phyloP scores from a whole-genome alignment of 2,113 vertebrate genomes.

The Toxotes jaculatrix region DNA sequence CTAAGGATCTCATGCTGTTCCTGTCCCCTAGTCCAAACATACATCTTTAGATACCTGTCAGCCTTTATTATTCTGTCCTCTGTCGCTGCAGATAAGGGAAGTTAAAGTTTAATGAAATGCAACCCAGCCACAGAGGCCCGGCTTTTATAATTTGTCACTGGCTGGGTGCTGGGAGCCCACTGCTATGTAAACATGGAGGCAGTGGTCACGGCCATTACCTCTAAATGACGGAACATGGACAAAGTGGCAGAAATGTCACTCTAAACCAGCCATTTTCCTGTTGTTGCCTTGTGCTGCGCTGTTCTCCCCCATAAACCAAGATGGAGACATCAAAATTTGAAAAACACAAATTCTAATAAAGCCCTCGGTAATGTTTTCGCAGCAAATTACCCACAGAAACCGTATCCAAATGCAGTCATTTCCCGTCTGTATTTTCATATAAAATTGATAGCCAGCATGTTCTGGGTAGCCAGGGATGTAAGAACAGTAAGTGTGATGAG shows the following conservation, averaged over 20 bases:
- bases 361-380: constrained; percentile 59
- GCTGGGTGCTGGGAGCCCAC: constrained; percentile 81
- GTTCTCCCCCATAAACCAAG: constrained; percentile 54
- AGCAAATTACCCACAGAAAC: constrained; percentile 64
- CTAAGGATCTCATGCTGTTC: constrained; percentile 76
- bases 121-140: constrained; percentile 81
- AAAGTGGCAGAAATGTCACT: constrained; percentile 75
- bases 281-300: constrained; percentile 58
- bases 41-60: constrained; percentile 83
- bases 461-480: constrained; percentile 20
- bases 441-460: constrained; percentile 67
- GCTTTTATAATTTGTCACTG: constrained; percentile 87
- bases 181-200: constrained; percentile 84
- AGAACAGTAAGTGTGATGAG: constrained; percentile 51
- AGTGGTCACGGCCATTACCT: constrained; percentile 85
- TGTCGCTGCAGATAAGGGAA: constrained; percentile 81
- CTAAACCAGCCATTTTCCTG: constrained; percentile 70
- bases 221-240: constrained; percentile 81
- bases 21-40: constrained; percentile 79
- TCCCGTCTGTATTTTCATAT: constrained; percentile 72
- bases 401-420: constrained; percentile 71
- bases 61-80: constrained; percentile 85
- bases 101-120: constrained; percentile 87
- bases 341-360: constrained; percentile 71
- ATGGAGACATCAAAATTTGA: constrained; percentile 63